Base-by-base conservation (phyloP, 2,113 vertebrate species). In the Siphamia tubifer region DNA sequence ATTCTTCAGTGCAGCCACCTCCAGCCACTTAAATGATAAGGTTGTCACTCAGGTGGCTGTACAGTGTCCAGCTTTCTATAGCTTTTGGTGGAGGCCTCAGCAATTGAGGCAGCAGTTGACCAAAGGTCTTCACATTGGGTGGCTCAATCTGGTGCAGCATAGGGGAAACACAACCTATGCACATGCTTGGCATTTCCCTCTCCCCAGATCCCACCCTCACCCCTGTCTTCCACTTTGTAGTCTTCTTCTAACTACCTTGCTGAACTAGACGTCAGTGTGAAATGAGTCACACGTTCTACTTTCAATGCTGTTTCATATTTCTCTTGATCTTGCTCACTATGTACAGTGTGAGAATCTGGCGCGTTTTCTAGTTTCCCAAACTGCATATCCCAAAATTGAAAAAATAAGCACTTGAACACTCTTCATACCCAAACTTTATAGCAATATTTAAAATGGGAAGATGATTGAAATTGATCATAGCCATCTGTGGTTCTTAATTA, bases 81-180 rank as follows among this genome's bases (percentile, higher is more conserved):
- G 47, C 8, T 7, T 53, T 54, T 8, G 3, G 54, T 32, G 11
- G 40, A 32, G 47, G 45, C 44, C 17, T 17, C 1, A 0, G 54
- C 42, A 30, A 20, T 58, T 40, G 60, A 81, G 48, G 35, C 27
- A 75, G 51, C 52, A 44, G 48, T 60, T 68, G 73, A 57, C 48
- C 55, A 69, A 62, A 84, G 38, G 56, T 69, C 67, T 64, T 55
- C 17, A 47, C 55, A 58, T 49, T 71, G 38, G 8, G 28, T 31
- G 27, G 69, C 49, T 77, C 32, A 52, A 7, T 80, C 44, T 86
- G 77, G 85, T 65, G 77, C 79, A 53, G 58, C 56, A 54, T 12
- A 36, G 34, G 31, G 63, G 51, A n/a, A 48, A 24, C 54, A 35
- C 48, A 63, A 32, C 68, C 39, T 61, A 57, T 74, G 57, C 35